Evolutionary conservation across 2,888 invertebrate species (phyloP).

Genomic region (Idaea dimidiata): DNA sequence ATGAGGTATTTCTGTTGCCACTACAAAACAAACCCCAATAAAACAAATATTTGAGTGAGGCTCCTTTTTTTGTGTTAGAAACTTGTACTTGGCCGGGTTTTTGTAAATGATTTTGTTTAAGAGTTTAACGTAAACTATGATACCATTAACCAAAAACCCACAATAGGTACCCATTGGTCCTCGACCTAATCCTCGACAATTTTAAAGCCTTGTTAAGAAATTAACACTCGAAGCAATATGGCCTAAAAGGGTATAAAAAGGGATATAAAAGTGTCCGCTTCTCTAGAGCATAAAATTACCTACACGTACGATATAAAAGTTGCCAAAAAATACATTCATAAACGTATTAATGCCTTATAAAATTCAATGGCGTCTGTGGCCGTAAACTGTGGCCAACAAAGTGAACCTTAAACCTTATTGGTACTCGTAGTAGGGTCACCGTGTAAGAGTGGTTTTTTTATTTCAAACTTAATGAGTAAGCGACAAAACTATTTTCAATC

Average conservation of each 20-base stretch:
- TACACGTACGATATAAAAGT: neutral
- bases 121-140: neutral
- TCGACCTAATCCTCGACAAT: neutral
- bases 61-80: too few relatives aligned
- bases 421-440: neutral
- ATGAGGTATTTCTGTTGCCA: too few relatives aligned
- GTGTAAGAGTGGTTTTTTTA: neutral
- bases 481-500: too few relatives aligned
- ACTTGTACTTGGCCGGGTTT: too few relatives aligned
- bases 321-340: neutral
- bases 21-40: too few relatives aligned
- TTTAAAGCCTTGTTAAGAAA: constrained; percentile 1
- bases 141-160: neutral
- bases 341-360: neutral
- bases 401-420: neutral
- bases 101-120: too few relatives aligned
- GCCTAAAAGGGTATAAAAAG: constrained; percentile 7
- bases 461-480: too few relatives aligned
- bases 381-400: neutral
- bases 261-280: constrained; percentile 24
- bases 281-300: neutral
- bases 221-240: neutral
- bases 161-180: neutral
- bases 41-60: too few relatives aligned
- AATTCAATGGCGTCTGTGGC: neutral